Conservation (phyloP, 2,113 vertebrate species). For the Micronycteris hirsuta region DNA sequence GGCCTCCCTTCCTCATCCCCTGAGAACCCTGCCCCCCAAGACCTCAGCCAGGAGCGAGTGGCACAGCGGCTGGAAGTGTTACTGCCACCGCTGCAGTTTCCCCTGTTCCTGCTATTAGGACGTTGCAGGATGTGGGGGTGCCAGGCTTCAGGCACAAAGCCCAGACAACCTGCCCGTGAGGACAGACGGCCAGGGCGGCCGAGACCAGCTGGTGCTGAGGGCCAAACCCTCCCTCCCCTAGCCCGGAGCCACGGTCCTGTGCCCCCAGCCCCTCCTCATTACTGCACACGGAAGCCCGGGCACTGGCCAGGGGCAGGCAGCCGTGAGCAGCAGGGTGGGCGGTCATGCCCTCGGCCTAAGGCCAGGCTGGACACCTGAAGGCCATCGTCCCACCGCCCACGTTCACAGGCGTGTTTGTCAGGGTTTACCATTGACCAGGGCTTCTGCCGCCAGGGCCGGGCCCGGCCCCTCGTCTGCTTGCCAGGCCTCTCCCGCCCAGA, state of each 20-base stretch:
- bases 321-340: accelerated
- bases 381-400: accelerated
- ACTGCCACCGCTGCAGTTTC: accelerated
- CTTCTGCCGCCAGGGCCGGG: accelerated
- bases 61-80: background rate
- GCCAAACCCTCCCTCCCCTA: background rate
- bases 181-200: background rate
- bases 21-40: accelerated
- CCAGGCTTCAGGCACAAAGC: background rate
- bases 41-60: accelerated
- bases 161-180: background rate
- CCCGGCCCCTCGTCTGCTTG: background rate
- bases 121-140: background rate
- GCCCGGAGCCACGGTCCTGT: accelerated
- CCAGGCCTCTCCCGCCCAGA: background rate
- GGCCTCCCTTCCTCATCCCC: background rate
- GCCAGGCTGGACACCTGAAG: background rate
- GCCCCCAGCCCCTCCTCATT: background rate
- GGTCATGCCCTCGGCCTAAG: accelerated
- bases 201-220: background rate
- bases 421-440: background rate
- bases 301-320: background rate
- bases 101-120: accelerated
- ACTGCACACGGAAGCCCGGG: background rate
- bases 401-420: background rate